Conservation (phyloP, 2,113 vertebrate genomes). For the Melanerpes formicivorus region DNA sequence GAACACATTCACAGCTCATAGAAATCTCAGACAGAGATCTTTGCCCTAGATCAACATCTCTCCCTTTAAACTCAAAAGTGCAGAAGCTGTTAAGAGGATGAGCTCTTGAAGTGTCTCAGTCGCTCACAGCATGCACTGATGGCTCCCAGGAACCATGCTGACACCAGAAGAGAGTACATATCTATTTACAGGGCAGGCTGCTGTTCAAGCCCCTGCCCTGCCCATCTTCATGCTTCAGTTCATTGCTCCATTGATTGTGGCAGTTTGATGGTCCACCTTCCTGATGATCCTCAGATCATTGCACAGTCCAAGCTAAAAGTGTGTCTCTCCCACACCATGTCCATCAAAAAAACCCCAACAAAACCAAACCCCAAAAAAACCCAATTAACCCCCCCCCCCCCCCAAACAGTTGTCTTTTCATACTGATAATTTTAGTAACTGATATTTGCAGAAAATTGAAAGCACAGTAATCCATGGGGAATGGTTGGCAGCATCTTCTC, state of each 20-base stretch:
- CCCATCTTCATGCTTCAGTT: neutral
- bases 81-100: neutral
- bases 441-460: neutral
- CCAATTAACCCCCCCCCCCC: no score
- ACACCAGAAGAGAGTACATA: neutral
- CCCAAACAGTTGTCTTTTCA: neutral
- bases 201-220: neutral
- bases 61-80: neutral
- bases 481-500: neutral
- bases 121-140: accelerated
- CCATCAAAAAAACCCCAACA: neutral
- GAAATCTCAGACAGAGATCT: neutral
- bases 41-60: neutral
- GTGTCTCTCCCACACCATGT: neutral
- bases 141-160: neutral
- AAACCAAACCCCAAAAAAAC: no score
- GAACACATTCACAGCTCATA: neutral
- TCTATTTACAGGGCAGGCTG: neutral
- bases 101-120: neutral
- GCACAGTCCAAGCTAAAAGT: neutral
- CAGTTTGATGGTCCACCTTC: neutral
- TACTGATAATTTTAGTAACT: neutral
- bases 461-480: neutral
- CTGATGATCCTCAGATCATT: neutral
- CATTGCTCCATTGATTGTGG: neutral